Evolutionary conservation across 1,140 invertebrate species (phyloP).

Genomic region (Drosophila grimshawi): DNA sequence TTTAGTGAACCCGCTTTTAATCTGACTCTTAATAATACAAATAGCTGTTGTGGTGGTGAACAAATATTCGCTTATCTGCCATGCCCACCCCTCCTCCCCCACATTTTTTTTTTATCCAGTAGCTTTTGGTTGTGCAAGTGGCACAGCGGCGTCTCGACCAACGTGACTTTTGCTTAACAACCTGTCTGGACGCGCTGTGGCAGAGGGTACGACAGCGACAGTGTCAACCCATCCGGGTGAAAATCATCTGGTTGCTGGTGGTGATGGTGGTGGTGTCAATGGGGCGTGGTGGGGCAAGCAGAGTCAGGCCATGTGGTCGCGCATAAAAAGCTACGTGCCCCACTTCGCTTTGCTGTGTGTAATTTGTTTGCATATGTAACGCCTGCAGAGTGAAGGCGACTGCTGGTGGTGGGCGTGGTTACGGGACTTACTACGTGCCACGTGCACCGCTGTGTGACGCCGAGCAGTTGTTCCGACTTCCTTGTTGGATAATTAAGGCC

Average conservation of each 20-base stretch:
- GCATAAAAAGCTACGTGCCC: constrained; percentile 61
- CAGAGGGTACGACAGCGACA: constrained; percentile 21
- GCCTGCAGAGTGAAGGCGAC: constrained; percentile 4
- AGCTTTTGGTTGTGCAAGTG: constrained; percentile 57
- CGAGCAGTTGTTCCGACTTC: constrained; percentile 62
- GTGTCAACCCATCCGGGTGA: constrained; percentile 65
- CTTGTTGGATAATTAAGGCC: constrained; percentile 67
- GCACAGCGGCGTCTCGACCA: constrained; percentile 33
- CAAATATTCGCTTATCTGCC: constrained; percentile 54
- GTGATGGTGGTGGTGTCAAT: background rate
- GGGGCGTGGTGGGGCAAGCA: constrained; percentile 12
- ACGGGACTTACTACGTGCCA: background rate
- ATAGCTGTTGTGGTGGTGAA: background rate
- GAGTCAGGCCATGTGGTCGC: constrained; percentile 42
- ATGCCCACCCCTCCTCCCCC: constrained; percentile 33
- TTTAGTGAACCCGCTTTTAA: no score
- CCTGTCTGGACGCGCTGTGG: constrained; percentile 25
- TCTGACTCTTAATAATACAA: no score
- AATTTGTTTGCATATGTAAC: constrained; percentile 72
- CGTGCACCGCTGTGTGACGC: constrained; percentile 35
- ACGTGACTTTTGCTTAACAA: constrained; percentile 70
- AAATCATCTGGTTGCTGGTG: constrained; percentile 23
- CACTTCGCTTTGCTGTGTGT: constrained; percentile 46
- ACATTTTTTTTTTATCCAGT: constrained; percentile 54
- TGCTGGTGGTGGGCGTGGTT: background rate